A percentile compares a stretch with the other conserved stretches of the same genome.
Conservation (phyloP, 2,797 vertebrate species). For the Chelon labrosus region DNA sequence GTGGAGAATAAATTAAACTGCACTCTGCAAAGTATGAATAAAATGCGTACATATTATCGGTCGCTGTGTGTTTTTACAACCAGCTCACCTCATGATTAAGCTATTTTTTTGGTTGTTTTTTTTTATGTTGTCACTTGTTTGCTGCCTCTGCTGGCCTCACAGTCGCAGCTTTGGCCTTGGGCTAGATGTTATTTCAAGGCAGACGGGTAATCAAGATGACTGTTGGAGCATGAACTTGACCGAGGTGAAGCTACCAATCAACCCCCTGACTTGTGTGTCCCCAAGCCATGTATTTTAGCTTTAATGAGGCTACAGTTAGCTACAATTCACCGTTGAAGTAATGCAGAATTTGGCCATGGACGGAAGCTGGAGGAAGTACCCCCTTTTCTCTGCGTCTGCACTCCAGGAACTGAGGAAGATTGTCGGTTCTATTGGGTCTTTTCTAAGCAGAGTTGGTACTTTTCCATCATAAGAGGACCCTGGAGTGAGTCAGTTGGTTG, state of each 20-base stretch:
- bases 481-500: too few species aligned
- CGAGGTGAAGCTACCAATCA: constrained; percentile 5
- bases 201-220: constrained; percentile 19
- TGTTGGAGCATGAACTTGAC: constrained; percentile 35
- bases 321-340: neutral
- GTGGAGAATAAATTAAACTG: constrained; percentile 31
- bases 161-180: constrained; percentile 7
- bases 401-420: too few species aligned
- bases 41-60: neutral
- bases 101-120: neutral
- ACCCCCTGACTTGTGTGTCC: constrained; percentile 5
- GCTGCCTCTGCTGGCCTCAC: neutral
- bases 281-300: neutral
- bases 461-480: too few species aligned
- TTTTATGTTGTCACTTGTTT: neutral
- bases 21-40: neutral
- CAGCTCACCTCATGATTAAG: neutral
- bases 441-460: too few species aligned
- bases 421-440: too few species aligned
- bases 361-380: too few species aligned
- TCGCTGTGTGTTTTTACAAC: constrained; percentile 1
- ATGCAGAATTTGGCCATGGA: neutral
- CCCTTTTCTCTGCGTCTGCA: neutral
- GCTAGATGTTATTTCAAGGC: constrained; percentile 19
- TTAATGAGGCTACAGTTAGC: neutral